A percentile compares a stretch with the other conserved stretches of the same genome.
Conservation (phyloP, 2,888 invertebrate species). For the Fragum whitleyi region DNA sequence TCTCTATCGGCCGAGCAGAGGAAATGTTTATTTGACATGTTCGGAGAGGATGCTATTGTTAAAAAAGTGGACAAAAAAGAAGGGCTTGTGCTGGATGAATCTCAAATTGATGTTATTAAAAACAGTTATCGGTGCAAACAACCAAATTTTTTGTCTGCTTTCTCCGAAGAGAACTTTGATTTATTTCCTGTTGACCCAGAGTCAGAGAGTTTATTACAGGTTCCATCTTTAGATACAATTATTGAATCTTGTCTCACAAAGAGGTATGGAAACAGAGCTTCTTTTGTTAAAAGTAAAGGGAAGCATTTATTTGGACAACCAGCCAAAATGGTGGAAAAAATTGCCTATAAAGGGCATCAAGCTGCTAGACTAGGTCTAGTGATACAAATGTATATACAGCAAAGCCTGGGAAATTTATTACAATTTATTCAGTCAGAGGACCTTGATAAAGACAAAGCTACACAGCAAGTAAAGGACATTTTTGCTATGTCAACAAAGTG, state of each 20-base stretch:
- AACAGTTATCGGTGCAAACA: slow-evolving; percentile 35
- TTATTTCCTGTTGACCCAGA: slow-evolving; percentile 27
- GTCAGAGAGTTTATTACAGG: slow-evolving; percentile 38
- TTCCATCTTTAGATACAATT: slow-evolving; percentile 47
- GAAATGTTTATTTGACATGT: slow-evolving; percentile 37
- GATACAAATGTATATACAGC: slow-evolving; percentile 37
- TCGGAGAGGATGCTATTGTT: slow-evolving; percentile 32
- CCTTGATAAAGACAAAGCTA: slow-evolving; percentile 12
- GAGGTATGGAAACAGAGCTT: slow-evolving; percentile 37
- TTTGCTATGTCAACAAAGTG: slow-evolving; percentile 53
- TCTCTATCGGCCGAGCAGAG: slow-evolving; percentile 10
- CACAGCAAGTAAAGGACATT: slow-evolving; percentile 42
- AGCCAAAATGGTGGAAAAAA: slow-evolving; percentile 47
- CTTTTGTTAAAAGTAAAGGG: slow-evolving; percentile 42
- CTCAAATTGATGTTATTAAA: slow-evolving; percentile 23
- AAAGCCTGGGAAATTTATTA: slow-evolving; percentile 41
- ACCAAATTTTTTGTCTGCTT: slow-evolving; percentile 44
- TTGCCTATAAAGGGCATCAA: slow-evolving; percentile 47
- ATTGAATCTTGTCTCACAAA: slow-evolving; percentile 36
- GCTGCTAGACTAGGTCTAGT: slow-evolving; percentile 41
- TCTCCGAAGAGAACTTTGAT: too few species aligned
- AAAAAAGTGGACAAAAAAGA: not conserved
- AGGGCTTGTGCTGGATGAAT: slow-evolving; percentile 25
- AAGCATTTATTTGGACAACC: slow-evolving; percentile 42
- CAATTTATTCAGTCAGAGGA: slow-evolving; percentile 15